These are phyloP conservation scores for Leucoraja ocellata DNA, from an alignment of 2,797 vertebrate genomes.

Conservation along the genomic window DNA sequence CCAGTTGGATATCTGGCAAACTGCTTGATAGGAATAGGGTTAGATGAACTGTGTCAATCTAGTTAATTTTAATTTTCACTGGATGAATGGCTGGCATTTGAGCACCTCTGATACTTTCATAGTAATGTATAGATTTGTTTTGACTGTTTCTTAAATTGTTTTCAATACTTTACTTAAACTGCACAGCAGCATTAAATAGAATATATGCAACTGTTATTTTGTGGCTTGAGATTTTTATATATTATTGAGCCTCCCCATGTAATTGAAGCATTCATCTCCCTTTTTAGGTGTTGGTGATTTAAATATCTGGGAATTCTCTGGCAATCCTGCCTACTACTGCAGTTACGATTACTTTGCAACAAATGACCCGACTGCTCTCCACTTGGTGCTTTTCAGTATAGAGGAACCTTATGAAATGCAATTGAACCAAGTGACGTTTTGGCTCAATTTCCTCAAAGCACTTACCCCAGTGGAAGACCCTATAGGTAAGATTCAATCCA, in stretches of 20 bases:
- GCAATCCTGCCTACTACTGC: slow-evolving; percentile 90
- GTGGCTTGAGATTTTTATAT: not conserved
- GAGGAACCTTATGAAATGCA: slow-evolving; percentile 95
- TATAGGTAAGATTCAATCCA: slow-evolving; percentile 64
- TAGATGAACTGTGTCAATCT: not conserved
- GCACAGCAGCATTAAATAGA: not conserved
- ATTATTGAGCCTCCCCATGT: not conserved
- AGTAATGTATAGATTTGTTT: too few species aligned
- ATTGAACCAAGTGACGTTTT: slow-evolving; percentile 89
- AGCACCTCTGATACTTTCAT: not conserved
- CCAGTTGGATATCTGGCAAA: not conserved
- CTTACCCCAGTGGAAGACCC: slow-evolving; percentile 76
- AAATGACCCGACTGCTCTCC: slow-evolving; percentile 80
- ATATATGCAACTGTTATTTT: not conserved
- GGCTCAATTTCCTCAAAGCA: slow-evolving; percentile 90
- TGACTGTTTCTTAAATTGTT: not conserved
- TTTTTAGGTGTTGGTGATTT: slow-evolving; percentile 85
- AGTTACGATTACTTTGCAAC: slow-evolving; percentile 91
- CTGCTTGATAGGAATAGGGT: not conserved
- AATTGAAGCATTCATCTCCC: slow-evolving; percentile 27
- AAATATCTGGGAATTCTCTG: slow-evolving; percentile 94
- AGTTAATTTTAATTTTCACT: not conserved
- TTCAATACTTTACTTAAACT: too few species aligned
- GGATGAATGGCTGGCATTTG: not conserved
- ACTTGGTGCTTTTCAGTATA: slow-evolving; percentile 84